These are phyloP conservation scores for Gallinago jamesoni DNA, from an alignment of 2,113 vertebrate genomes.

Conservation along the genomic window DNA sequence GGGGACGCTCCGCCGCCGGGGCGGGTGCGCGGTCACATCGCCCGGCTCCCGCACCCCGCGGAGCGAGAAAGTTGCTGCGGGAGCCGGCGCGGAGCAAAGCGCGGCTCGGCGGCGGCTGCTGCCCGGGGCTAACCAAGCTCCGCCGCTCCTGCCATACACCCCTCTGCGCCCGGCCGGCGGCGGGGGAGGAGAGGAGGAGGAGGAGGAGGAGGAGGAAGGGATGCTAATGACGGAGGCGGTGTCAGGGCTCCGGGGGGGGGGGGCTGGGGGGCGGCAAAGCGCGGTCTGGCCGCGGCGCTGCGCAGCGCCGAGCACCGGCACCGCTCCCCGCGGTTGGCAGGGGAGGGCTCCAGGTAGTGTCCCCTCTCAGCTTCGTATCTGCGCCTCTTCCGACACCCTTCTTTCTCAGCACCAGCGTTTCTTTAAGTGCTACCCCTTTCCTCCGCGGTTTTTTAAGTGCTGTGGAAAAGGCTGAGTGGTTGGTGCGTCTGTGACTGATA, in stretches of 20 bases:
- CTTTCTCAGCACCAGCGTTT: not conserved
- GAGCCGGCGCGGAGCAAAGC: not conserved
- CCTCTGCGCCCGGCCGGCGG: not conserved
- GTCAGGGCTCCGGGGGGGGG: not conserved
- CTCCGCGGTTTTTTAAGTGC: not conserved
- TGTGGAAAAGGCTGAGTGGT: rapidly evolving
- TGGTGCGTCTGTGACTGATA: not conserved
- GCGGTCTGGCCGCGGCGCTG: not conserved
- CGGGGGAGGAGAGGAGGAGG: not conserved
- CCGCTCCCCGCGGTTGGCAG: not conserved
- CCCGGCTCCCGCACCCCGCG: not conserved
- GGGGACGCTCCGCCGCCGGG: not conserved
- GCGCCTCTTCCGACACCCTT: not conserved
- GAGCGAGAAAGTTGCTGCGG: not conserved
- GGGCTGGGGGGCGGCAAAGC: too few relatives aligned
- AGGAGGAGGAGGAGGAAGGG: not conserved
- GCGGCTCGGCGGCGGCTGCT: not conserved
- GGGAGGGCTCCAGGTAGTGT: not conserved
- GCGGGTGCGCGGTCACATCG: not conserved
- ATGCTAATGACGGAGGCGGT: constrained; percentile 12
- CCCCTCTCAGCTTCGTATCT: not conserved
- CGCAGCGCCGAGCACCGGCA: not conserved
- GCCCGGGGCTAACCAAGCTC: not conserved
- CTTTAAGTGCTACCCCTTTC: not conserved
- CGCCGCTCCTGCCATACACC: not conserved